Base-by-base conservation (phyloP, 2,113 vertebrate species). In the Chascanopsetta lugubris region DNA sequence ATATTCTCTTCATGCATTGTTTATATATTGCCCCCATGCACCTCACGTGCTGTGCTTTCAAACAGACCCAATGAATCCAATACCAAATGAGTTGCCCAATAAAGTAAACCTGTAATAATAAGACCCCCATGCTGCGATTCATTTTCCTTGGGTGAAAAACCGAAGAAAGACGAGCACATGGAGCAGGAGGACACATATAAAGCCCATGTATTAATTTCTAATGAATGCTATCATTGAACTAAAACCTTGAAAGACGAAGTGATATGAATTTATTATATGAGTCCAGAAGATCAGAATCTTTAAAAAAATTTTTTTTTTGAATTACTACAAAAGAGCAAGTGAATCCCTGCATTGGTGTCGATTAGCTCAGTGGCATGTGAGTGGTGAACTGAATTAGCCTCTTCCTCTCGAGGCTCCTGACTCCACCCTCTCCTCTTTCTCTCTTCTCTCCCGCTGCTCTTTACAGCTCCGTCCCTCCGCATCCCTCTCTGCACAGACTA, bases 331-430 rank as follows among this genome's bases (percentile, higher is more conserved):
- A 50, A 48, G 51, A 50, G 66, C 66, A 77, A 77, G 76, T 62
- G 12, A 68, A 86, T 59, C 40, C 40, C 45, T 20, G 40, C n/a
- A 34, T 68, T 51, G 58, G 49, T 75, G 69, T 17, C 29, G 49
- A 73, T 85, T 72, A 85, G 49, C 71, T 77, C 50, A 69, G 29
- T 79, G 70, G 71, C 75, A 60, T 67, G 75, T 72, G 70, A 86
- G 87, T 87, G 69, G 65, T 79, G 60, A 77, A 81, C 17, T 13
- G 49, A 63, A 63, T 48, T 55, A 62, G 61, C 59, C 75, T 77
- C 53, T 63, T n/a, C 25, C 53, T 75, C 53, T 75, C 26, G 47
- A 66, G 60, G 59, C 61, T 40, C 61, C 25, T 40, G 3, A 30
- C 53, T 40, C 32, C 29, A 20, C 27, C 57, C 12, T 63, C 34